phyloP scores from a whole-genome alignment of 2,888 invertebrate species.

The Lasioglossum malachurum region DNA sequence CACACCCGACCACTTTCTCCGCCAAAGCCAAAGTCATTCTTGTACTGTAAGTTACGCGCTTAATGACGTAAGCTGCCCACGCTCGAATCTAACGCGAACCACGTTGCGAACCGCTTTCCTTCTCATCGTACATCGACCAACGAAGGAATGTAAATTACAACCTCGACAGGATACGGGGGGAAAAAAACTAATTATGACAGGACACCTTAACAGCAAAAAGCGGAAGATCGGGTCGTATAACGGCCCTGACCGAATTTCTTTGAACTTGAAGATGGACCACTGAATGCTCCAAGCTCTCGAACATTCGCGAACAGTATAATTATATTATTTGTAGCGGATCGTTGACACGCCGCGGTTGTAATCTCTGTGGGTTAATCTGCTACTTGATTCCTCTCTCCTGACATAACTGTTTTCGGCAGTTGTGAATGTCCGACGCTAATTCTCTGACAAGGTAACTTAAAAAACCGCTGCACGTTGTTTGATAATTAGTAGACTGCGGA shows the following conservation, averaged over 20 bases:
- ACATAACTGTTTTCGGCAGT: neutral
- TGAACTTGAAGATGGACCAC: conserved; percentile 34
- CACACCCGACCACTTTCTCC: conserved; percentile 77
- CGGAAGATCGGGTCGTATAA: conserved; percentile 50
- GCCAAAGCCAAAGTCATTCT: conserved; percentile 74
- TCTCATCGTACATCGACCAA: conserved; percentile 26
- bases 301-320: neutral
- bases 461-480: neutral
- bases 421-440: neutral
- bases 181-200: conserved; percentile 56
- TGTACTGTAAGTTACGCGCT: conserved; percentile 67
- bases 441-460: neutral
- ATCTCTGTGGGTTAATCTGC: neutral
- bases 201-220: conserved; percentile 50
- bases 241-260: conserved; percentile 67
- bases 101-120: conserved; percentile 57
- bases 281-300: neutral
- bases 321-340: neutral
- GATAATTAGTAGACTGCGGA: too few species aligned
- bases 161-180: neutral
- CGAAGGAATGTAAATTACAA: conserved; percentile 62
- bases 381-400: neutral
- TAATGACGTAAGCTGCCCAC: conserved; percentile 77
- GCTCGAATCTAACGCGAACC: conserved; percentile 64
- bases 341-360: neutral